Base-by-base conservation (phyloP, 2,888 invertebrate genomes). In the Stenolophus ochropezus region DNA sequence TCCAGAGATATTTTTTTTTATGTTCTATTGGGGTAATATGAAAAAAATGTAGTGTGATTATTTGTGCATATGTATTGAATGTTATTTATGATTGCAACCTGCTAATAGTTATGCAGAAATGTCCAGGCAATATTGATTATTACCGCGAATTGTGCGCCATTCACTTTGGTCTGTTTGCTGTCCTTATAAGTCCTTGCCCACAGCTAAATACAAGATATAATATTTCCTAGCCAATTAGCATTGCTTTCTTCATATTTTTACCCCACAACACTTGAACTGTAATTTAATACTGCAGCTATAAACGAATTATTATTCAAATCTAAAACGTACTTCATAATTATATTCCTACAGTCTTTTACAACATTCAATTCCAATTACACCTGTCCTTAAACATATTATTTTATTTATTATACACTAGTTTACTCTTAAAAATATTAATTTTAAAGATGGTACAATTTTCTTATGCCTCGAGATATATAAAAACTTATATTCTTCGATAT, bases 161-260 rank as follows among this genome's bases (percentile, higher is more conserved):
- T 69, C 33, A 69, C 65, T 69, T 33, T 14, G 33, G 65, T 27
- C 65, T 27, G 21, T 18, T n/a, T 69, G 65, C 18, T 42, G 33
- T 20, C 65, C 65, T 18, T 69, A 69, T 69, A 69, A 69, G 65
- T 69, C 65, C 65, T 69, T 69, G 65, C 65, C 65, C 33, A 33
- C 11, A 14, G 65, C 27, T 2, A 33, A 69, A 69, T 33, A 69
- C 27, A 69, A 27, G 65, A 27, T 69, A 33, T 69, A 33, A 27
- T 69, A 69, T 69, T 69, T 69, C 65, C 65, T 69, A 8, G 18
- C 65, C 65, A 69, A 69, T 69, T 69, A 69, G 18, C 27, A 69
- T 69, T 69, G 33, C 65, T 69, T 69, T 69, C 65, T 18, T 69
- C 27, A 16, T 0, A 69, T 69, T 69, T 69, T 69, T 33, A 33